Conservation (phyloP, 2,113 vertebrate genomes). For the Prionailurus viverrinus region DNA sequence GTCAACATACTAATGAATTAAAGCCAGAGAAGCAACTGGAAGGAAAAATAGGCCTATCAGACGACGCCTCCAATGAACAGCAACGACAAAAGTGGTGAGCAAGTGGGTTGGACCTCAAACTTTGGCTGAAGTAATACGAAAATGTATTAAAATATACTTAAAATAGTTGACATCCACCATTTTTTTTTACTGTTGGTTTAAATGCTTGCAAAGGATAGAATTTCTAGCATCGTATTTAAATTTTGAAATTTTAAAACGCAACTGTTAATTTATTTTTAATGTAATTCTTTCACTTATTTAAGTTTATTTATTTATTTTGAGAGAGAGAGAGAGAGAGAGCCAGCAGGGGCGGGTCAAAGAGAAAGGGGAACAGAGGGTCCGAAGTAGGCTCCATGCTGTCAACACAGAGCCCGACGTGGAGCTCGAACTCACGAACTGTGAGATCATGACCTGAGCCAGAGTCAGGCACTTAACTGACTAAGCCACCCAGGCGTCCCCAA, state of each 20-base stretch:
- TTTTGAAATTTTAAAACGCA: constrained; percentile 8
- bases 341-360: too few relatives aligned
- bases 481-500: too few relatives aligned
- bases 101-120: background rate
- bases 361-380: too few relatives aligned
- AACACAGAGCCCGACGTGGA: too few relatives aligned
- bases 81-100: background rate
- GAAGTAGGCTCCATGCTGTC: too few relatives aligned
- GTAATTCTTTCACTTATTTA: too few relatives aligned
- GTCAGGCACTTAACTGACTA: too few relatives aligned
- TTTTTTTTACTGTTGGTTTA: background rate
- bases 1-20: background rate
- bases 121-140: background rate
- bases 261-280: background rate
- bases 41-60: background rate
- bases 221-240: background rate
- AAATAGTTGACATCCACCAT: background rate
- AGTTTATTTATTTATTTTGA: too few relatives aligned
- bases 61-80: background rate
- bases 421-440: too few relatives aligned
- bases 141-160: too few relatives aligned
- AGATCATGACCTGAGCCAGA: too few relatives aligned
- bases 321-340: too few relatives aligned
- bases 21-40: background rate
- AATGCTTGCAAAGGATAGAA: background rate